Evolutionary conservation across 2,113 vertebrate species (phyloP).

Genomic region (Pao palembangensis): DNA sequence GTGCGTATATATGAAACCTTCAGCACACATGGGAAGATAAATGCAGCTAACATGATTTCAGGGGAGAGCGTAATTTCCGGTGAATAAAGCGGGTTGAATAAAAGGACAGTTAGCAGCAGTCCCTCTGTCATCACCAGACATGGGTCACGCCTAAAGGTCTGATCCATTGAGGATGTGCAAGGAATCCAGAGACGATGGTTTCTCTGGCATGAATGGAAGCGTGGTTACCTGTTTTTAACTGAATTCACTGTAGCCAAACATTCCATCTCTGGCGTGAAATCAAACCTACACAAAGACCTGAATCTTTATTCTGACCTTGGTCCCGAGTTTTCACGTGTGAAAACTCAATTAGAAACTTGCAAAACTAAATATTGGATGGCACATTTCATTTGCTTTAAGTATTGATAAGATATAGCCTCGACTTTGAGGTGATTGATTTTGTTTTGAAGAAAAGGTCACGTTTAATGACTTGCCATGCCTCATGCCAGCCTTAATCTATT

Average conservation of each 20-base stretch:
- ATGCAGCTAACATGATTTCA: no score
- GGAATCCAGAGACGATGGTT: constrained; percentile 26
- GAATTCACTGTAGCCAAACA: no score
- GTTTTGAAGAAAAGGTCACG: constrained; percentile 66
- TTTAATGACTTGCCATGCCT: constrained; percentile 59
- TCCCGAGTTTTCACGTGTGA: no score
- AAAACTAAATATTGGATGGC: constrained; percentile 15
- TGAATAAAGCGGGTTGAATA: no score
- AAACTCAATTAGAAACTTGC: constrained; percentile 9
- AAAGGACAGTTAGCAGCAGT: not conserved
- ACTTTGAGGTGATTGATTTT: constrained; percentile 66
- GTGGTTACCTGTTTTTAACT: no score
- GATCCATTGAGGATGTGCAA: constrained; percentile 36
- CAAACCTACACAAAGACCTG: no score
- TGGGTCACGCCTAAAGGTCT: constrained; percentile 44
- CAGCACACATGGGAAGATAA: no score
- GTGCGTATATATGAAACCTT: no score
- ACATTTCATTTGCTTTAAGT: constrained; percentile 42
- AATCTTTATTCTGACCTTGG: no score
- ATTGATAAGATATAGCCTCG: constrained; percentile 52
- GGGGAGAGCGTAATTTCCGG: no score
- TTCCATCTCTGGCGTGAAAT: no score
- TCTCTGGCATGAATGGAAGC: not conserved
- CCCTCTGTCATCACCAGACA: constrained; percentile 3
- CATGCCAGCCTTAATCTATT: constrained; percentile 28